Evolutionary conservation across 2,888 invertebrate species (phyloP), one percentile per base, ranked within the genome.

Genomic region (Phalera bucephala): DNA sequence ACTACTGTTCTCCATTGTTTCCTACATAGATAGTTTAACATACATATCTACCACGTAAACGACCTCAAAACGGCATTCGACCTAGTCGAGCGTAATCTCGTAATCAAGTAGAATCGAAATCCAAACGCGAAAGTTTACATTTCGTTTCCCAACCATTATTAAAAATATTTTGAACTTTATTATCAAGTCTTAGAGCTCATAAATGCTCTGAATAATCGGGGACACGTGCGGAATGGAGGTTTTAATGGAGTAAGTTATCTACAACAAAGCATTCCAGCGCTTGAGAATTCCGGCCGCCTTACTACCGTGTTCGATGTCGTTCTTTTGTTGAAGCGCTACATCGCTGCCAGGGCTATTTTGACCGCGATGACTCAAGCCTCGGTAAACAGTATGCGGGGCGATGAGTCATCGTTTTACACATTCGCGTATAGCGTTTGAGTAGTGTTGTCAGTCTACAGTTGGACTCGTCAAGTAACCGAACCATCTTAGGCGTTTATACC

Each of bases 331-430:
- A 54, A 83, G 87, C 88, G 88, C 85, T 87, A 61, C 59, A 71
- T 57, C 72, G 87, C 85, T 84, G 66, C 45, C 36, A 52, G 47
- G 66, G 61, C 55, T 64, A 64, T 74, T 72, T 64, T 65, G 55
- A 71, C 74, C 53, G 73, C 83, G 89, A 87, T 87, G 88, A 88
- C 87, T 88, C 88, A 88, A 86, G 88, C 88, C 81, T 88, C 84
- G 80, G 87, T 88, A 89, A 89, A 89, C 88, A 89, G 89, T 87
- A 88, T 89, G 89, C 89, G 88, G 88, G 88, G 82, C 89, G 89
- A 88, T 89, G 89, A 89, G 87, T 88, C 88, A 89, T 88, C 87
- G 80, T 86, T 89, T 88, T 88, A 89, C 88, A 89, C 88, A 89
- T 88, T 89, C 87, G 88, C 88, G 89, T 88, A 83, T 81, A 87